Base-by-base conservation (phyloP, 2,113 vertebrate genomes). In the Fulmarus glacialis region DNA sequence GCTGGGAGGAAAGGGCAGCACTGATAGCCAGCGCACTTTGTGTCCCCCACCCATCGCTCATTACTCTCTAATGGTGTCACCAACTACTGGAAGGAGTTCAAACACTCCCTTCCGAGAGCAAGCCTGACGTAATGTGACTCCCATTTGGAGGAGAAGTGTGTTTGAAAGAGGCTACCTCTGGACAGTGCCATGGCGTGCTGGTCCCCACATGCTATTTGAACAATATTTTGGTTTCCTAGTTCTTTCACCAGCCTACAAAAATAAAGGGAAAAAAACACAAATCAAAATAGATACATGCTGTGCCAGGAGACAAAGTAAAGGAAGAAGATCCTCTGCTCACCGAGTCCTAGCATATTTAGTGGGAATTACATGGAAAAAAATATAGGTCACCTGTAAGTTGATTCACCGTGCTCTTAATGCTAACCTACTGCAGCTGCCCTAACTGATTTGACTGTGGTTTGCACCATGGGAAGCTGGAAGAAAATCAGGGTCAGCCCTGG, bases 131-230 rank as follows among this genome's bases (percentile, higher is more conserved):
- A 52, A 55, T 0, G 0, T 52, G 48, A 75, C 32, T 70, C 15
- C n/a, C 8, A 0, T 58, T 50, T 80, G 48, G 47, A 90, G 45
- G 45, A 84, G 36, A 72, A 72, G 12, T 12, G 11, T 42, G 38
- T 15, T 50, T 32, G 14, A 60, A 85, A 55, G 60, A 91, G 6
- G 14, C 32, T 98, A 99, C 98, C 98, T 98, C 96, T 98, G 62
- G 85, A 97, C 29, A 99, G 87, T 2, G 95, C 98, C 72, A 99
- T 47, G 86, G 98, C 97, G 8, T 99, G 98, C 53, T 95, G 83
- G 77, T 98, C 98, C 47, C 98, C 98, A 94, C 98, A 98, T 1
- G 98, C 96, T 74, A 99, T 87, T 91, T 98, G 98, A 75, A 97
- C 82, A 53, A 99, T 96, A 4, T n/a, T 9, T 18, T 13, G 87